These are phyloP conservation scores for Sebastolobus alascanus DNA, from an alignment of 2,797 vertebrate genomes.

Conservation along the genomic window DNA sequence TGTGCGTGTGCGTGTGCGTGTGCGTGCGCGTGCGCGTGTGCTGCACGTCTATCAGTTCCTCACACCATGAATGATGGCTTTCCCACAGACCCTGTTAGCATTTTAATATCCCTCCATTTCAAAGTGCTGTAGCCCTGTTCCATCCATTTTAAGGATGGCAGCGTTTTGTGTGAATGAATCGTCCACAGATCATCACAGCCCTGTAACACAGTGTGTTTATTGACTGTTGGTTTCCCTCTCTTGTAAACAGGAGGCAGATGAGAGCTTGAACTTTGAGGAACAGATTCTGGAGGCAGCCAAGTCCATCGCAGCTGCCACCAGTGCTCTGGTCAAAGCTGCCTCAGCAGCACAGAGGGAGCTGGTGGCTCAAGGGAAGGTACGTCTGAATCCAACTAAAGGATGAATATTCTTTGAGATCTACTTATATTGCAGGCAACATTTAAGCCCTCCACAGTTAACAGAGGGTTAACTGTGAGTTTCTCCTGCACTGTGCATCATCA, in stretches of 20 bases:
- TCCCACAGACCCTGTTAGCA: slow-evolving; percentile 16
- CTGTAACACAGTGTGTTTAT: slow-evolving; percentile 20
- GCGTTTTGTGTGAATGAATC: not conserved
- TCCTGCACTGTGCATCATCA: not conserved
- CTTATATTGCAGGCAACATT: not conserved
- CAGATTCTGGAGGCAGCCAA: slow-evolving; percentile 97
- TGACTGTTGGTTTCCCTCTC: slow-evolving; percentile 18
- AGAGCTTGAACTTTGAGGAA: slow-evolving; percentile 97
- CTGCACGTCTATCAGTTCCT: slow-evolving; percentile 4
- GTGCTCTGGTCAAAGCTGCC: slow-evolving; percentile 94
- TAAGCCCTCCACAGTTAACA: not conserved
- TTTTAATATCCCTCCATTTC: slow-evolving; percentile 4
- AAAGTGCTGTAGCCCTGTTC: not conserved
- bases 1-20: too few relatives aligned
- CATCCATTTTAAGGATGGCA: not conserved
- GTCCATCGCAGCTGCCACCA: slow-evolving; percentile 96
- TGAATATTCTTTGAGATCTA: not conserved
- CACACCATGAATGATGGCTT: slow-evolving; percentile 15
- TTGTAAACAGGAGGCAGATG: slow-evolving; percentile 91
- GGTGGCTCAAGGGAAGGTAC: slow-evolving; percentile 96
- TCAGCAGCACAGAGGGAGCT: slow-evolving; percentile 95
- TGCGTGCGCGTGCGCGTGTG: not conserved
- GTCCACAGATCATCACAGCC: not conserved
- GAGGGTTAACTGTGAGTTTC: not conserved
- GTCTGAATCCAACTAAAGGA: slow-evolving; percentile 16